phyloP scores from a whole-genome alignment of 2,797 vertebrate genomes.

The Emys orbicularis region DNA sequence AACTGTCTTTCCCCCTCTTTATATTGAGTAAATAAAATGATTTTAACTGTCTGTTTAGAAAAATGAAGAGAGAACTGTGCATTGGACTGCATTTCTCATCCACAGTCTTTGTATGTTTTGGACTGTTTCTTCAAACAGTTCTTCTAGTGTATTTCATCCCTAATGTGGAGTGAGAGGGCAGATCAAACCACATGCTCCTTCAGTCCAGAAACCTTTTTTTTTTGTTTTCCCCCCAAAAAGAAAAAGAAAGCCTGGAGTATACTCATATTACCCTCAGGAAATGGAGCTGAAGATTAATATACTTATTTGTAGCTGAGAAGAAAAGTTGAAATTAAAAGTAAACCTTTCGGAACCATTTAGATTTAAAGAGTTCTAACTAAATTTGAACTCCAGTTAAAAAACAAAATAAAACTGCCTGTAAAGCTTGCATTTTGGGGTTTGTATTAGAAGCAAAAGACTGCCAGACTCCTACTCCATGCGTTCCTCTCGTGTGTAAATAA shows the following conservation, averaged over 20 bases:
- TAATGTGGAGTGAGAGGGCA: constrained; percentile 46
- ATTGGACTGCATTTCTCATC: constrained; percentile 68
- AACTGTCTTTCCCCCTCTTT: neutral
- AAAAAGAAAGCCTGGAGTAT: constrained; percentile 14
- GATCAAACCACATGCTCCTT: constrained; percentile 42
- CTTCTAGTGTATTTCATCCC: constrained; percentile 61
- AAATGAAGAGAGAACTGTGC: constrained; percentile 20
- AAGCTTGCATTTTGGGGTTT: constrained; percentile 29
- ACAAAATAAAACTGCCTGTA: constrained; percentile 19
- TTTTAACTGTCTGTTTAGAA: neutral
- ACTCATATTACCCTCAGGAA: neutral
- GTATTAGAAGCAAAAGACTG: constrained; percentile 40
- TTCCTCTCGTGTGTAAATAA: constrained; percentile 53
- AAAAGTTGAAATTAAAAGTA: constrained; percentile 53
- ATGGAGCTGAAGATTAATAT: constrained; percentile 19
- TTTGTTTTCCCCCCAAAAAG: neutral
- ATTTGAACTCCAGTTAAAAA: neutral
- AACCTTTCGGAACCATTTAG: constrained; percentile 19
- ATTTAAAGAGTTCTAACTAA: constrained; percentile 48
- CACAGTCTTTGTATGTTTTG: constrained; percentile 57
- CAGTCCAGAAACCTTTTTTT: constrained; percentile 42
- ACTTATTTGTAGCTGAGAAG: constrained; percentile 38
- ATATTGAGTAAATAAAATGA: constrained; percentile 24
- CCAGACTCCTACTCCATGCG: constrained; percentile 51
- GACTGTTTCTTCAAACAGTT: constrained; percentile 71